These are phyloP conservation scores for Enteromius unitaeniatus DNA, from an alignment of 2,797 vertebrate genomes.

Conservation along the genomic window DNA sequence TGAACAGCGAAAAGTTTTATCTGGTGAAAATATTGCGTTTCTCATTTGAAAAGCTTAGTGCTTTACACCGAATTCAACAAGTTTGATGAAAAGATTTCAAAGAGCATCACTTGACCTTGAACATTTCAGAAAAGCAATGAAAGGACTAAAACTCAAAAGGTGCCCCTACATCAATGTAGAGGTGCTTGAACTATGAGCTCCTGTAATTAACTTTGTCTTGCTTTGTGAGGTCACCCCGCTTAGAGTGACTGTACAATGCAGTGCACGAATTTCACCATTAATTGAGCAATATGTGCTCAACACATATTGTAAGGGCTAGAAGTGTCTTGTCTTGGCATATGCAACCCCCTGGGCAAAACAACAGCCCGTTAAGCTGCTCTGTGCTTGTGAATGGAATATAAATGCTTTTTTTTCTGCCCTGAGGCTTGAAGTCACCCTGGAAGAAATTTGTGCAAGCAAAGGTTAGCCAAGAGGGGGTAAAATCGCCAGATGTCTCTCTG, in stretches of 20 bases:
- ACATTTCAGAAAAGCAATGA: constrained; percentile 8
- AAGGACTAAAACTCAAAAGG: constrained; percentile 49
- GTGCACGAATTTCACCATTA: constrained; percentile 48
- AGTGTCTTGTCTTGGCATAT: constrained; percentile 54
- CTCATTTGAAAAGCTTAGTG: neutral
- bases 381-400: constrained; percentile 55
- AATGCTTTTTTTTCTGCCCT: constrained; percentile 53
- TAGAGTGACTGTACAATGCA: constrained; percentile 44
- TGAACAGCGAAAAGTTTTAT: neutral
- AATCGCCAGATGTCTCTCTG: constrained; percentile 58
- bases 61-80: neutral
- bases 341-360: constrained; percentile 60
- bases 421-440: constrained; percentile 51
- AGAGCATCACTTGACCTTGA: constrained; percentile 20
- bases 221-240: constrained; percentile 53
- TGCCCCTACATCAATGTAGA: constrained; percentile 44
- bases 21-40: neutral
- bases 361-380: constrained; percentile 58
- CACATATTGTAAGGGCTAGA: constrained; percentile 48
- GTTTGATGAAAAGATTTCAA: constrained; percentile 11
- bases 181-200: constrained; percentile 46
- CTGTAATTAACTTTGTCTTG: constrained; percentile 52
- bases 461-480: constrained; percentile 38
- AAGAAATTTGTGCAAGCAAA: constrained; percentile 47
- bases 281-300: constrained; percentile 45